Base-by-base conservation (phyloP, 2,113 vertebrate genomes). In the Syngnathoides biaculeatus region DNA sequence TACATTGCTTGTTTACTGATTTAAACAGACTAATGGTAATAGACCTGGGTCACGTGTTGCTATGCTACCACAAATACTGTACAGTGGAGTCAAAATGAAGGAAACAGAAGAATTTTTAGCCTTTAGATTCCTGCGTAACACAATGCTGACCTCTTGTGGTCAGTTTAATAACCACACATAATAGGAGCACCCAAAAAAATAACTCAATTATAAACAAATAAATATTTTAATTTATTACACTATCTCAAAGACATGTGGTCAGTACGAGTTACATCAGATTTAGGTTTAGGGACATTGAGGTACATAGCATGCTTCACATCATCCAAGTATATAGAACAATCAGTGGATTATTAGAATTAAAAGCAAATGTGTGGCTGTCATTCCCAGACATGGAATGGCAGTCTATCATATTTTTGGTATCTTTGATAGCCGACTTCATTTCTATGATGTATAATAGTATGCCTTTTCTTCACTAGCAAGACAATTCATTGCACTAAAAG, bases 71-170 rank as follows among this genome's bases (percentile, higher is more conserved):
- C 14, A 64, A 24, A 81, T 64, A 59, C 3, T n/a, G n/a, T 17
- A 59, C 3, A 39, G n/a, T 17, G 15, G 26, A 2, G 14, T 57
- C 26, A 30, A 1, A 22, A 22, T 14, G 10, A 2, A 12, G 50
- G n/a, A 22, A 22, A 53, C 8, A 22, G 24, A 15, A 17, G 0
- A 19, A 2, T n/a, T n/a, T 47, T 47, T 15, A 17, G 17, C 15
- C 15, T 35, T 35, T 35, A 35, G 30, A 35, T 35, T 35, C 30
- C 30, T 42, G 43, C 3, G 11, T 43, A 43, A 68, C 57, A 42
- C 50, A 75, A 77, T n/a, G 59, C 68, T 83, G 90, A 64, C 87
- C 78, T 78, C 90, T 89, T 69, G 82, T 85, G 90, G 84, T 43
- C 60, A 62, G 6, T 30, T 1, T 35, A 69, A 13, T 68, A 39